Conservation (phyloP, 1,140 invertebrate species). For the Drosophila leontia region DNA sequence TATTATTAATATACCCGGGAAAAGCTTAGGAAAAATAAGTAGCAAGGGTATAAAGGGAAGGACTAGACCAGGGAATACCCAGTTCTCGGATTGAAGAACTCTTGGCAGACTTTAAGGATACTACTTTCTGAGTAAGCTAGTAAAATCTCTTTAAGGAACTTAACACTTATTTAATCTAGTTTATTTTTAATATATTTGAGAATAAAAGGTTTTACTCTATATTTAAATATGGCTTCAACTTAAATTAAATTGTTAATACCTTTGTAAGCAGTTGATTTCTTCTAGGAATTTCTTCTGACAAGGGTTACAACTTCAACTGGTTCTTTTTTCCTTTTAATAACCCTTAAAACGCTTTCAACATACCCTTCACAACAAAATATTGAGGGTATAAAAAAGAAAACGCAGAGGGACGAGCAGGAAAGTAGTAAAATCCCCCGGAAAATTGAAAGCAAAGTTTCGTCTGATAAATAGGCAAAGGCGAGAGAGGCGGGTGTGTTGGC, state of each 20-base stretch:
- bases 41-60: background rate
- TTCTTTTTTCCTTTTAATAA: background rate
- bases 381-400: background rate
- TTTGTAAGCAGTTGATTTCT: background rate
- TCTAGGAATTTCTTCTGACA: background rate
- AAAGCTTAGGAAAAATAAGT: slow-evolving; percentile 17
- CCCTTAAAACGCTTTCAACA: background rate
- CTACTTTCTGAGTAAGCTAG: background rate
- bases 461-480: slow-evolving; percentile 67
- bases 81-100: too few species aligned
- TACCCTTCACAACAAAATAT: slow-evolving; percentile 5
- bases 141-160: background rate
- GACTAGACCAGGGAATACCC: background rate
- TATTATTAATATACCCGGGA: slow-evolving; percentile 72
- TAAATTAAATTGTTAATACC: background rate
- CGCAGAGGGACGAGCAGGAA: slow-evolving; percentile 10
- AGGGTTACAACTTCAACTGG: background rate
- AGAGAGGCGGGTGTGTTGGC: slow-evolving; percentile 23
- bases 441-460: slow-evolving; percentile 79
- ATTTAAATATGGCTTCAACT: background rate
- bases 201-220: background rate
- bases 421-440: slow-evolving; percentile 66
- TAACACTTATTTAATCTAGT: background rate
- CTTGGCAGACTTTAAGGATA: background rate
- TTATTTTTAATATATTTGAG: background rate